These are phyloP conservation scores for Lipophrys pholis DNA, from an alignment of 2,113 vertebrate genomes.

Conservation along the genomic window DNA sequence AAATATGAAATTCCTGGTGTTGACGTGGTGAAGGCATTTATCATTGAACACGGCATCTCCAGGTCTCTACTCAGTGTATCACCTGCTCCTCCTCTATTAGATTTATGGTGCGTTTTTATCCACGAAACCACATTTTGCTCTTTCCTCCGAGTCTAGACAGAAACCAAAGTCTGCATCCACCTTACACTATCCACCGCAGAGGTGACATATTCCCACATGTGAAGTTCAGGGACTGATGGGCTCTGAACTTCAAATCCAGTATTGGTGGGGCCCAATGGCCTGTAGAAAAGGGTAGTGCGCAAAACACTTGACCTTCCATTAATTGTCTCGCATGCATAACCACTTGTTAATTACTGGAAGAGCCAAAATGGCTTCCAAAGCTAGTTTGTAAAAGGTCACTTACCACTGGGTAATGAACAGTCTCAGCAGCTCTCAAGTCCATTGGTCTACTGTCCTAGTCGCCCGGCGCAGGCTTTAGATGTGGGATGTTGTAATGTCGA, in stretches of 20 bases:
- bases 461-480: conserved; percentile 37
- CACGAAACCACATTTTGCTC: conserved; percentile 39
- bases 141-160: conserved; percentile 41
- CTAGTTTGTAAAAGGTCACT: conserved; percentile 79
- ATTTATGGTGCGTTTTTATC: conserved; percentile 58
- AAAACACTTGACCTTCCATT: conserved; percentile 81
- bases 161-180: conserved; percentile 60
- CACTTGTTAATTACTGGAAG: conserved; percentile 80
- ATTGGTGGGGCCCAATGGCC: conserved; percentile 57
- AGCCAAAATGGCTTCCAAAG: conserved; percentile 77
- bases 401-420: conserved; percentile 72
- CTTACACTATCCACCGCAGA: conserved; percentile 41
- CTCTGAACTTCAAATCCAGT: conserved; percentile 69
- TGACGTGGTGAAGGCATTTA: conserved; percentile 30
- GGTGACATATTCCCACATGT: conserved; percentile 56
- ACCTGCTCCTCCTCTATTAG: conserved; percentile 37
- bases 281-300: conserved; percentile 72
- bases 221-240: conserved; percentile 39
- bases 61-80: conserved; percentile 32
- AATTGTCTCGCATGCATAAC: conserved; percentile 80
- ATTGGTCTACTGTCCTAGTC: conserved; percentile 31
- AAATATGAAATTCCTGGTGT: conserved; percentile 36
- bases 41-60: conserved; percentile 47
- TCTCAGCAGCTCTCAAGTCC: conserved; percentile 58
- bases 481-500: conserved; percentile 39